Evolutionary conservation across 2,888 invertebrate genomes (phyloP), one percentile per base, ranked within the genome.

Genomic region (Phalera bucephala): DNA sequence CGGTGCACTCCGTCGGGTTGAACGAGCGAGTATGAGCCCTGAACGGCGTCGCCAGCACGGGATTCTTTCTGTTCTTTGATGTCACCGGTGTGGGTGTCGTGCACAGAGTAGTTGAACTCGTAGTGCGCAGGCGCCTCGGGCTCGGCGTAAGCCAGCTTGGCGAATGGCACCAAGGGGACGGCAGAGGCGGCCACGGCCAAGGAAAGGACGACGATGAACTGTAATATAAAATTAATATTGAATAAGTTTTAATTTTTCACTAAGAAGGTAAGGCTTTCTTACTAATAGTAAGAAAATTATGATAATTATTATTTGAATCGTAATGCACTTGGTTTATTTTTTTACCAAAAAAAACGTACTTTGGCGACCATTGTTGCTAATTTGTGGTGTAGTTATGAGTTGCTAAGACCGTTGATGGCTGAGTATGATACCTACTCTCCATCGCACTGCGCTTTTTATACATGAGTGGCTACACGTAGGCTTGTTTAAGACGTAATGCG

Each of bases 1-100:
- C 85, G 78, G 51, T 65, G 72, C 21, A 77, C 72, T 2, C 87
- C 86, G 45, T 87, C 86, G 42, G 84, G 83, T 45, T 87, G 85
- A 20, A 86, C 64, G 11, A 86, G 72, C 2, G 86, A 81, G 74
- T 86, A 86, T 34, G 74, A 80, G 38, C 86, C 85, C 21, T 80
- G 80, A 25, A 85, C 80, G 40, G 59, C 63, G 59, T 86, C 80
- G 7, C 84, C 85, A 46, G 65, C 52, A 52, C 85, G 84, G 37
- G 67, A 55, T 48, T 86, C 86, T 46, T 81, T 72, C 67, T 85
- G 85, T 47, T 82, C 69, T 63, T 87, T 87, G 49, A 83, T 60
- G 63, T 87, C 87, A 9, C 86, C 84, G 58, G 72, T 79, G 58
- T 78, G 76, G 11, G 64, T 55, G 55, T 85, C 86, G 41, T 81